Evolutionary conservation across 1,140 invertebrate species (phyloP).

Genomic region (Steinernema khuongi): DNA sequence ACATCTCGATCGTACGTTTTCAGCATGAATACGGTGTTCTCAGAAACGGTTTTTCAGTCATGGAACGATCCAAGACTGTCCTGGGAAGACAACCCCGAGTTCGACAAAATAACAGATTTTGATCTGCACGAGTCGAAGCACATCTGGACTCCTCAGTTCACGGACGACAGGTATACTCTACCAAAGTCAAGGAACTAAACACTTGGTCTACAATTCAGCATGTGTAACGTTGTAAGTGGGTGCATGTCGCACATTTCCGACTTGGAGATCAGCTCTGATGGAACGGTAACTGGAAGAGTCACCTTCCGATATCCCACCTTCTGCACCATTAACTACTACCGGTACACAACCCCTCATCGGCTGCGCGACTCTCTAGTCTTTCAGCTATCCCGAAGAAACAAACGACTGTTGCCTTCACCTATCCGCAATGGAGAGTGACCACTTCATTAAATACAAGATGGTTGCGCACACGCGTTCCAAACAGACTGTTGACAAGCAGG

Average conservation of each 20-base stretch:
- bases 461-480: conserved; percentile 28
- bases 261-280: conserved; percentile 41
- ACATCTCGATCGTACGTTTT: conserved; percentile 45
- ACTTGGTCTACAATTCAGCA: conserved; percentile 43
- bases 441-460: conserved; percentile 42
- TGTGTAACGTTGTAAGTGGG: conserved; percentile 35
- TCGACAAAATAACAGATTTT: conserved; percentile 33
- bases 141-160: conserved; percentile 53
- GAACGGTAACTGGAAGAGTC: conserved; percentile 43
- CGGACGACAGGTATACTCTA: conserved; percentile 42
- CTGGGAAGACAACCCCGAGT: conserved; percentile 48
- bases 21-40: neutral
- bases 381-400: conserved; percentile 54
- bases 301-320: conserved; percentile 47
- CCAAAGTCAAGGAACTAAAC: conserved; percentile 22
- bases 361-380: neutral
- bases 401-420: conserved; percentile 55
- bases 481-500: conserved; percentile 36
- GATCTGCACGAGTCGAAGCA: conserved; percentile 41
- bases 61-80: conserved; percentile 49
- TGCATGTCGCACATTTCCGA: conserved; percentile 43
- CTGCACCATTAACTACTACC: conserved; percentile 45
- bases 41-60: conserved; percentile 35
- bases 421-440: conserved; percentile 33
- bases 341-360: conserved; percentile 6